These are phyloP conservation scores for Parnassius smintheus DNA, from an alignment of 2,888 invertebrate species.

Conservation along the genomic window DNA sequence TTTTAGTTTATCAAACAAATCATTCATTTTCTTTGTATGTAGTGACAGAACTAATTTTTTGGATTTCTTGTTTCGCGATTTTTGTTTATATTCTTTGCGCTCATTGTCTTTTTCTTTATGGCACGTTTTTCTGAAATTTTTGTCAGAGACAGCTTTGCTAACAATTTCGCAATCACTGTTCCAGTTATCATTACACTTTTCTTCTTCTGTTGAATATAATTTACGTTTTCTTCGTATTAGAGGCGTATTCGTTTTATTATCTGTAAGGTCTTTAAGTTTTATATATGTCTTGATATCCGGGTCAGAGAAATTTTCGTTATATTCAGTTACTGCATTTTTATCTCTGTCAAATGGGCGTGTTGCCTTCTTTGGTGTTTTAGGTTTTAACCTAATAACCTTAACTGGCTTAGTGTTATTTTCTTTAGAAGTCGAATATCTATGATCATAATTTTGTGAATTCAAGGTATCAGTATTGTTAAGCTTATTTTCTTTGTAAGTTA, in stretches of 20 bases:
- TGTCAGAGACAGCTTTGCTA: slow-evolving; percentile 8
- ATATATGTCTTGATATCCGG: background rate
- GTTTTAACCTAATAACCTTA: slow-evolving; percentile 30
- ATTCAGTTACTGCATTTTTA: slow-evolving; percentile 18
- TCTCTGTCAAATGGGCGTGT: slow-evolving; percentile 15
- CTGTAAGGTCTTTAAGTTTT: slow-evolving; percentile 7
- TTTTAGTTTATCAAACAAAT: slow-evolving; percentile 57
- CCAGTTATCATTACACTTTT: slow-evolving; percentile 35
- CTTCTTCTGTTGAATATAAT: slow-evolving; percentile 64
- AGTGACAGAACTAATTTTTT: slow-evolving; percentile 44
- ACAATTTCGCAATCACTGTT: slow-evolving; percentile 32
- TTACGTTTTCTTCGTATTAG: slow-evolving; percentile 54
- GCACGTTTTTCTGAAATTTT: slow-evolving; percentile 34
- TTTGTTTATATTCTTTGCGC: slow-evolving; percentile 43
- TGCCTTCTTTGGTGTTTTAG: slow-evolving; percentile 20
- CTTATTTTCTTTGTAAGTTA: slow-evolving; percentile 5
- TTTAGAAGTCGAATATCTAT: slow-evolving; percentile 8
- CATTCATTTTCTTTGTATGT: slow-evolving; percentile 48
- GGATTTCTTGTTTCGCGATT: slow-evolving; percentile 39
- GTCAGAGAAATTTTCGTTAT: background rate
- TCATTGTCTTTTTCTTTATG: slow-evolving; percentile 63
- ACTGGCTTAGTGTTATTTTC: slow-evolving; percentile 28
- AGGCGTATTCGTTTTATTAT: slow-evolving; percentile 28
- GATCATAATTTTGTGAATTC: slow-evolving; percentile 4
- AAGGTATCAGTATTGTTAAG: background rate